A percentile compares a stretch with the other conserved stretches of the same genome.
Conservation (phyloP, 1,140 invertebrate species). For the Zaprionus tsacasi region DNA sequence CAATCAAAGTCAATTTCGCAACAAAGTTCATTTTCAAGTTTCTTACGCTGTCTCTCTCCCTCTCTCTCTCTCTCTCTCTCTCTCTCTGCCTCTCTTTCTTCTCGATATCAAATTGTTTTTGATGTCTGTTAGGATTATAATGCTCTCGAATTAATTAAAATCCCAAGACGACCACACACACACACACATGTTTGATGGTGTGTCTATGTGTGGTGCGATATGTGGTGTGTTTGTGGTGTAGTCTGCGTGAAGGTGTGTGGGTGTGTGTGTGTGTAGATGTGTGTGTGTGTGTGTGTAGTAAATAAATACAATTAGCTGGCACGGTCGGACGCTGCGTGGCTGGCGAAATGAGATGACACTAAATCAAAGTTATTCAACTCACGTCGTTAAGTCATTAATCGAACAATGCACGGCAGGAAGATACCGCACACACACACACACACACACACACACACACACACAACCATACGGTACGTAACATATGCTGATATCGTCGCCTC, state of each 20-base stretch:
- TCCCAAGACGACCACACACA: slow-evolving; percentile 49
- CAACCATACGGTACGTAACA: slow-evolving; percentile 47
- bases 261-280: slow-evolving; percentile 3
- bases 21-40: slow-evolving; percentile 1
- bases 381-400: slow-evolving; percentile 83
- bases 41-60: neutral
- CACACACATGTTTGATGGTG: neutral
- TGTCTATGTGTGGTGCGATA: neutral
- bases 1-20: slow-evolving; percentile 1
- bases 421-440: slow-evolving; percentile 30
- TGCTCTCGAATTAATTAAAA: slow-evolving; percentile 67
- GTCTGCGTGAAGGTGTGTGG: neutral
- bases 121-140: slow-evolving; percentile 13
- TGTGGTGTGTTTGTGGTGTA: neutral
- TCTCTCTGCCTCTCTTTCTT: neutral
- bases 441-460: neutral
- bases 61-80: no score
- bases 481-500: slow-evolving; percentile 72
- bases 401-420: slow-evolving; percentile 76
- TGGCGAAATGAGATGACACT: slow-evolving; percentile 76
- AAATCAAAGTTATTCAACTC: slow-evolving; percentile 82
- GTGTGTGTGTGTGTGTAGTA: slow-evolving; percentile 58
- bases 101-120: slow-evolving; percentile 7
- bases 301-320: slow-evolving; percentile 78
- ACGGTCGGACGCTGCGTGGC: slow-evolving; percentile 40